phyloP scores from a whole-genome alignment of 1,140 invertebrate genomes.

The Saccostrea cuccullata region DNA sequence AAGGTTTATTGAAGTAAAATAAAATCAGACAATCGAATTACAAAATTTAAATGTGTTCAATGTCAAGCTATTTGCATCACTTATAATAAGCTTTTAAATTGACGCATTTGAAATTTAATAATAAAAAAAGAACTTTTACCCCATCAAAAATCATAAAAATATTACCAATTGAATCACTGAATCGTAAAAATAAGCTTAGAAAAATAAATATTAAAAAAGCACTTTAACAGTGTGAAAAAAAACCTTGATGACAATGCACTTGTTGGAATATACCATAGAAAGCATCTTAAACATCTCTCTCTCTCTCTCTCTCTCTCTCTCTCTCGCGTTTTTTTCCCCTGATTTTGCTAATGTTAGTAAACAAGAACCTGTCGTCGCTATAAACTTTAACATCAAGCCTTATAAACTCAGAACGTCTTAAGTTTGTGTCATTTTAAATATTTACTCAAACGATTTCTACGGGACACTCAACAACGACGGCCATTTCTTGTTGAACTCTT shows the following conservation, averaged over 20 bases:
- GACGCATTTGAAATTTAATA: not conserved
- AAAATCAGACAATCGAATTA: not conserved
- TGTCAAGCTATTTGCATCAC: not conserved
- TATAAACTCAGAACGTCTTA: not conserved
- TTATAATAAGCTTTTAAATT: not conserved
- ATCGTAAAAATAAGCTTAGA: not conserved
- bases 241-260: not conserved
- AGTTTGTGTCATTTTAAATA: constrained; percentile 36
- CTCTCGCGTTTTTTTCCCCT: not conserved
- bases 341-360: not conserved
- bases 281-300: not conserved
- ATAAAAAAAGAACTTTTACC: not conserved
- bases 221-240: not conserved
- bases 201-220: not conserved
- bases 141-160: not conserved
- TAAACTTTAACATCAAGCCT: not conserved
- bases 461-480: not conserved
- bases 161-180: not conserved
- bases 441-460: constrained; percentile 27
- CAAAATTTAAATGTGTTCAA: not conserved
- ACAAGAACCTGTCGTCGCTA: not conserved
- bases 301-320: not conserved
- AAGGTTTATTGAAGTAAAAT: not conserved
- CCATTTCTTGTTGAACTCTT: not conserved
- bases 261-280: not conserved